Evolutionary conservation across 1,140 invertebrate species (phyloP), one percentile per base, ranked within the genome.

Genomic region (Cotesia glomerata): DNA sequence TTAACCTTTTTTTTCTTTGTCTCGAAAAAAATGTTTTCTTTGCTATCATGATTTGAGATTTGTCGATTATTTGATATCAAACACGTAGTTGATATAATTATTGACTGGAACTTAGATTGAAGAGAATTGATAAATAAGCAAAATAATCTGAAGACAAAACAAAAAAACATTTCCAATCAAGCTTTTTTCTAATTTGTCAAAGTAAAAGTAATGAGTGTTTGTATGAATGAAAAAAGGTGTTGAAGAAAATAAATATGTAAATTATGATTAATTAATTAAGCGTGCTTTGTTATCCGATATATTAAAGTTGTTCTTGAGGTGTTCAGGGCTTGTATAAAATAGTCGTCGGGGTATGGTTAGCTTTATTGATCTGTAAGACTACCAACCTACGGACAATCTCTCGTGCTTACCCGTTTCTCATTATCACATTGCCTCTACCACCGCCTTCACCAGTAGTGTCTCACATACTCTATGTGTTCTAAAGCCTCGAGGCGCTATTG

Each of bases 331-430:
- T 64, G 64, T 26, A 59, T 67, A 72, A 73, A 78, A 74, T 78
- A 76, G 77, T 74, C 66, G 59, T 73, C 65, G 79, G 81, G 84
- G 81, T 26, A 26, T 86, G 85, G 85, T 86, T 87, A 86, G 85
- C 85, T 86, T 86, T 87, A 87, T 87, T 87, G 86, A 87, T 86
- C 86, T 86, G 86, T 86, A 87, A 87, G 85, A 86, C 86, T 87
- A 80, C 84, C 84, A 84, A 84, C 80, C 80, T 85, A 82, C 81
- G 80, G 77, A 83, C 81, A 81, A 69, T 78, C 78, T 77, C 78
- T 78, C 75, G 51, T 71, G 54, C 51, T 65, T 63, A 61, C 63
- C 62, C 71, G 68, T 66, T 69, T 72, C 51, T 62, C 62, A 62
- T 49, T 77, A 77, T 80, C 78, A 76, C 64, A 73, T 76, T 74